phyloP scores from a whole-genome alignment of 37 sponge, comb jelly and placozoan genomes.

The Eunapius fragilis region DNA sequence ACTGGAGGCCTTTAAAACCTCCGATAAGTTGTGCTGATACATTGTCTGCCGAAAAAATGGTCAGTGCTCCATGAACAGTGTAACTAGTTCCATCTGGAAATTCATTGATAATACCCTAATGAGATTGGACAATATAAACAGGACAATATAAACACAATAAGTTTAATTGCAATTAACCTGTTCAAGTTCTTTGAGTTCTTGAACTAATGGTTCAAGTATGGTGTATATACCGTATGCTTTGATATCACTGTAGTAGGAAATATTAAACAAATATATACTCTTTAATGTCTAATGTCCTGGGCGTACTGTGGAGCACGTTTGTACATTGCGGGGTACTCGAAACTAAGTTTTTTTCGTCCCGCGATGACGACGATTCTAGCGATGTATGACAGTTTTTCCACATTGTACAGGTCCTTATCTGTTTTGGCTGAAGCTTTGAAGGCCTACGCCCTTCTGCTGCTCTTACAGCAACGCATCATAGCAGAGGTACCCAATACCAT shows the following conservation, averaged over 20 bases:
- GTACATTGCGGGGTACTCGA: no score
- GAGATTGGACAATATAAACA: not conserved
- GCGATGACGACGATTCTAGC: no score
- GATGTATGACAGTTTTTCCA: no score
- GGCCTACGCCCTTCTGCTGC: no score
- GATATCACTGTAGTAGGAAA: slow-evolving; percentile 13
- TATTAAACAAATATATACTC: slow-evolving; percentile 34
- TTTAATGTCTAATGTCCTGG: no score
- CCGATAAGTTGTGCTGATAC: slow-evolving; percentile 37
- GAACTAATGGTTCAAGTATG: slow-evolving; percentile 36
- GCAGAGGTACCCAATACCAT: no score
- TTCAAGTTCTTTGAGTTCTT: slow-evolving; percentile 31
- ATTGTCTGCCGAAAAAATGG: slow-evolving; percentile 55
- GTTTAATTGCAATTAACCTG: slow-evolving; percentile 11
- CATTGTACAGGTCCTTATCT: no score
- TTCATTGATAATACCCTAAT: slow-evolving; percentile 34
- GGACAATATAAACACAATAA: not conserved
- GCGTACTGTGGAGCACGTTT: no score
- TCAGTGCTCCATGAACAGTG: slow-evolving; percentile 43
- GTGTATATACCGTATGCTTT: slow-evolving; percentile 34
- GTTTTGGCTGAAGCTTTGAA: no score
- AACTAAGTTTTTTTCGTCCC: no score
- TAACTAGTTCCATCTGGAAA: not conserved
- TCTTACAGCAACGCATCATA: no score
- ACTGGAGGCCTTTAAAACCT: slow-evolving; percentile 49